Percentiles rank a stretch among this genome's conserved stretches.
Conservation (phyloP, 2,113 vertebrate species). For the Eurystomus gularis region DNA sequence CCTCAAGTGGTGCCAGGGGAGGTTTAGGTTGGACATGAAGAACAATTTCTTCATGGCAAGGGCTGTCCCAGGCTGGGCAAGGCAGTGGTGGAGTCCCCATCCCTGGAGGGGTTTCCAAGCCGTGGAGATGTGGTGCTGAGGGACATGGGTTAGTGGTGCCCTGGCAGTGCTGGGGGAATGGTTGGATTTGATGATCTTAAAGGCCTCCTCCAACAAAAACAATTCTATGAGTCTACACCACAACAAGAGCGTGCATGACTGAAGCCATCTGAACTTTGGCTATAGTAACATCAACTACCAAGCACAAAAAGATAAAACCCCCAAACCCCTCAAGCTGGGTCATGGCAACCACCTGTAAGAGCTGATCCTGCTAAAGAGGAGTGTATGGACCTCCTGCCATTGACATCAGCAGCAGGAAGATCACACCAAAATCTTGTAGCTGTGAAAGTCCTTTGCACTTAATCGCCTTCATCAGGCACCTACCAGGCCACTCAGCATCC, state of each 20-base stretch:
- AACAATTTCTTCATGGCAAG: too few species aligned
- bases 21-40: too few species aligned
- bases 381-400: accelerated
- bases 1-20: too few species aligned
- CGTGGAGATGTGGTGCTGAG: too few species aligned
- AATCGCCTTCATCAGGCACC: background rate
- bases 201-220: too few species aligned
- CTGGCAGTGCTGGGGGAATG: too few species aligned
- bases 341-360: background rate
- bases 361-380: background rate
- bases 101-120: too few species aligned
- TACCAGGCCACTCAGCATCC: background rate
- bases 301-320: background rate
- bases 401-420: background rate
- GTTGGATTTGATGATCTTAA: too few species aligned
- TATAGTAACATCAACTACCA: background rate
- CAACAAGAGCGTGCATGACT: background rate
- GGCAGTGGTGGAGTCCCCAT: too few species aligned
- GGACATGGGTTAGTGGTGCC: too few species aligned
- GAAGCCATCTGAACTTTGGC: background rate
- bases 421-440: background rate
- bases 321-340: background rate
- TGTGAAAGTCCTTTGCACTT: background rate
- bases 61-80: too few species aligned
- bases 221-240: too few species aligned